Evolutionary conservation across 2,888 invertebrate genomes (phyloP).

Genomic region (Laspeyria flexula): DNA sequence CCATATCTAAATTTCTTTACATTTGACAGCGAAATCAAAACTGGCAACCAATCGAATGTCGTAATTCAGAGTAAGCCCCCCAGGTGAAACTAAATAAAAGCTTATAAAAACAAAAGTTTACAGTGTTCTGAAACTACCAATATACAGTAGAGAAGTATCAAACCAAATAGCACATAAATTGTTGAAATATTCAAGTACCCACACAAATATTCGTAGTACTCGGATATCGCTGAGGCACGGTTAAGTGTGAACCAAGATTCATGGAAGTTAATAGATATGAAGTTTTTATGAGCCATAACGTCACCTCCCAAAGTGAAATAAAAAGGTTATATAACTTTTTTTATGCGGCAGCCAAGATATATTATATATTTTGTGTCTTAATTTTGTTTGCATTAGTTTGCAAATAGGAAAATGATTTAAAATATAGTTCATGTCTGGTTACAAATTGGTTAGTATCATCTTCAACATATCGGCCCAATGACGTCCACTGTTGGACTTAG

Average conservation of each 20-base stretch:
- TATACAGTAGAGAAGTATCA: conserved; percentile 10
- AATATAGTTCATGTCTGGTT: no score
- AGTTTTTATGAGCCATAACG: conserved; percentile 70
- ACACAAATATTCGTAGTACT: conserved; percentile 23
- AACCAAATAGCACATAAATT: conserved; percentile 21
- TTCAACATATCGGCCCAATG: no score
- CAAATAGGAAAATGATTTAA: background rate
- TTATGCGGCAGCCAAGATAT: conserved; percentile 55
- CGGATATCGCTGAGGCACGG: conserved; percentile 39
- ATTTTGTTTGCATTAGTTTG: conserved; percentile 20
- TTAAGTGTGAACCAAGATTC: conserved; percentile 60
- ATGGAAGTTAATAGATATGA: conserved; percentile 70
- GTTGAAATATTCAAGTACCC: conserved; percentile 38
- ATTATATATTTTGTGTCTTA: conserved; percentile 44
- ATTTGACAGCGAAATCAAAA: no score
- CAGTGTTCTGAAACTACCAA: conserved; percentile 8
- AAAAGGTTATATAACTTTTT: conserved; percentile 61
- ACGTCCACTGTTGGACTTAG: no score
- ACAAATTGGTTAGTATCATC: no score
- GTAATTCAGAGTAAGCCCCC: no score
- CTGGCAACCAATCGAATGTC: no score
- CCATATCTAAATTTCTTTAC: no score
- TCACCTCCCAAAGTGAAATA: conserved; percentile 68
- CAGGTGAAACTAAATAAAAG: background rate
- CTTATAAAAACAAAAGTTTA: conserved; percentile 13